Base-by-base conservation (phyloP, 2,888 invertebrate species). In the Drosophila vallismaia region DNA sequence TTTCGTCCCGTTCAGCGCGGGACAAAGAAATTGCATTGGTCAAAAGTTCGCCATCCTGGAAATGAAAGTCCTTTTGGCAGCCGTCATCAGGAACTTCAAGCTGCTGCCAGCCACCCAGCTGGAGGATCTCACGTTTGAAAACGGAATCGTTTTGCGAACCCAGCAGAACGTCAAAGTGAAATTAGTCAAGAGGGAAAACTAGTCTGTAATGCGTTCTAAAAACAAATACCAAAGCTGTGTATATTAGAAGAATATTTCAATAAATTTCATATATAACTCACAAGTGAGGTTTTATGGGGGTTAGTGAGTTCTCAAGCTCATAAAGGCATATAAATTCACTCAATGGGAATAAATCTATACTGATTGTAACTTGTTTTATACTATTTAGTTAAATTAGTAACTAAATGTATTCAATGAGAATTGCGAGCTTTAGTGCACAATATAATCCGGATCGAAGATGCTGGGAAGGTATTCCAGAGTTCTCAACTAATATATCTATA, bases 1-100 rank as follows among this genome's bases (percentile, higher is more conserved):
- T 0, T 95, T 93, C 82, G 92, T 95, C 58, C 95, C 95, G 0
- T 95, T 95, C 71, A 95, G 95, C 83, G 95, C 94, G 0, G 95
- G 95, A 2, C 93, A 94, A 0, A 92, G 95, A 28, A 95, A 95
- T 88, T 95, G 95, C 77, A 94, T 95, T 74, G 95, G 95, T n/a
- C 94, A 95, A 89, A 93, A 93, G 74, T 95, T 94, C 81, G 95
- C 95, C 0, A 93, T 94, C 90, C 86, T 94, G 42, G 95, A 95
- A 88, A 93, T 94, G n/a, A 93, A 93, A 88, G 92, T 93, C 62
- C 83, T 94, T 1, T 81, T 95, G 19, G 92, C 93, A 12, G 92
- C 92, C 19, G 91, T 95, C 9, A 83, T 94, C 14, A 89, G 92
- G 10, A 92, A 92, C 70, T 95, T 93, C 86, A 91, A 81, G 14